phyloP scores from a whole-genome alignment of 2,797 vertebrate genomes.

The Gila robusta region DNA sequence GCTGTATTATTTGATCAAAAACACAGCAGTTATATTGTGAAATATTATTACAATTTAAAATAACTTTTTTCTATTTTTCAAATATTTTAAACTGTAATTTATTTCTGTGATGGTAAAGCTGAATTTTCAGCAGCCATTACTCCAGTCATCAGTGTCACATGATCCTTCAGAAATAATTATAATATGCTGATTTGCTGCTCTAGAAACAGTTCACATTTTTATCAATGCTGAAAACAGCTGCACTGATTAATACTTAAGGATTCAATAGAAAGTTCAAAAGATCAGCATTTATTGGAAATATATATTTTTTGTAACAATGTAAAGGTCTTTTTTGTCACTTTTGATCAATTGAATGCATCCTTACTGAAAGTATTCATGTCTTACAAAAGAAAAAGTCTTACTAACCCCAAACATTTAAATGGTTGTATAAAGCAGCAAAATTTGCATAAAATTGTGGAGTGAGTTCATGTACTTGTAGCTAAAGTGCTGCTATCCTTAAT shows the following conservation, averaged over 20 bases:
- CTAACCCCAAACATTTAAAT: not conserved
- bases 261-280: not conserved
- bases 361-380: not conserved
- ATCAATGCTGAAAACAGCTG: not conserved
- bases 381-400: not conserved
- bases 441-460: not conserved
- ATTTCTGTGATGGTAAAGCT: not conserved
- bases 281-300: not conserved
- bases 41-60: too few relatives aligned
- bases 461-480: not conserved
- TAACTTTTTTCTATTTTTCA: too few relatives aligned
- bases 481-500: not conserved
- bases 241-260: not conserved
- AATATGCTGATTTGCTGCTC: not conserved
- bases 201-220: not conserved
- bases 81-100: not conserved
- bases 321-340: not conserved
- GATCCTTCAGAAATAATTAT: not conserved
- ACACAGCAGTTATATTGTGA: too few relatives aligned
- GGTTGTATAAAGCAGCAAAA: not conserved
- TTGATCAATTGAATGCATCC: not conserved
- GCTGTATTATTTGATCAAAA: too few relatives aligned
- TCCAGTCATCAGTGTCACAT: not conserved
- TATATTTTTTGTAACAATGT: not conserved
- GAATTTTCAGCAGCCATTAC: not conserved